A percentile compares a stretch with the other conserved stretches of the same genome.
Evolutionary conservation across 2,888 invertebrate species (phyloP).

Genomic region (Xanthorhoe designata): DNA sequence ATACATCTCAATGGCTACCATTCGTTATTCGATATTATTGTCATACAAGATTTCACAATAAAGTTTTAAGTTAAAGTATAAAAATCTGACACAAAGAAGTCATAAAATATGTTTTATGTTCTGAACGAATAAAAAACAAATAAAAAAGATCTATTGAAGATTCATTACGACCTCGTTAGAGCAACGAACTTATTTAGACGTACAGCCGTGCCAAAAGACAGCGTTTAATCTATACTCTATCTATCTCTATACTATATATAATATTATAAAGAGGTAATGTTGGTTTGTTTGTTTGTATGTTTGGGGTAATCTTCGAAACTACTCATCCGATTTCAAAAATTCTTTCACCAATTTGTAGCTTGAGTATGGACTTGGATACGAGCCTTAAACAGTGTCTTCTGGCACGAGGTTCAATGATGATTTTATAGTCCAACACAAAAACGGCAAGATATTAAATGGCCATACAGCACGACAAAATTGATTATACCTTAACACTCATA

Average conservation of each 20-base stretch:
- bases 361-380: too few species aligned
- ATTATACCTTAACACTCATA: constrained; percentile 19
- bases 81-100: constrained; percentile 1
- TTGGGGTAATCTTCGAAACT: too few species aligned
- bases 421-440: constrained; percentile 20
- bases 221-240: not conserved
- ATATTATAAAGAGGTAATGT: too few species aligned
- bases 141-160: constrained; percentile 8
- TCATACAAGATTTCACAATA: not conserved
- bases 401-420: constrained; percentile 4
- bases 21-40: not conserved
- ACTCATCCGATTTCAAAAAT: too few species aligned
- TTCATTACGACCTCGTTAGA: constrained; percentile 12
- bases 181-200: constrained; percentile 15
- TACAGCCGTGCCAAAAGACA: constrained; percentile 7
- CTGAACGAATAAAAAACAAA: constrained; percentile 10
- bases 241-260: too few species aligned
- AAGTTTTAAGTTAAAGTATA: constrained; percentile 3
- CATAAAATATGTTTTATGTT: constrained; percentile 19
- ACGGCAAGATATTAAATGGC: constrained; percentile 10
- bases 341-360: not conserved
- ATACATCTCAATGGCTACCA: too few species aligned
- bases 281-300: too few species aligned
- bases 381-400: not conserved
- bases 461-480: constrained; percentile 26